Evolutionary conservation across 1,140 invertebrate species (phyloP), one percentile per base, ranked within the genome.

Genomic region (Brachionus sp.): DNA sequence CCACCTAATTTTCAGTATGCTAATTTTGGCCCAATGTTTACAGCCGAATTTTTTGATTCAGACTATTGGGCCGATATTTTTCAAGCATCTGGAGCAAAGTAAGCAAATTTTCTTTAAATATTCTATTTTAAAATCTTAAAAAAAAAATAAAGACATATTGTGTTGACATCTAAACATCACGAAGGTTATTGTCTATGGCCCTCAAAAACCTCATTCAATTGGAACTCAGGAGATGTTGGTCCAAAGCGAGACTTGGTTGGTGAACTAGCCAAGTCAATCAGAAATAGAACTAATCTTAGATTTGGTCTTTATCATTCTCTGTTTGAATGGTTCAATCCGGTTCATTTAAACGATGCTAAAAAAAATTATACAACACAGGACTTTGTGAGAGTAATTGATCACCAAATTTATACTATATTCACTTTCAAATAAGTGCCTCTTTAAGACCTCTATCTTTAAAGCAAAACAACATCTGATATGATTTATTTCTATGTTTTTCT

Each of bases 221-320:
- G 88, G 88, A 88, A 88, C 83, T 85, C 87, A 33, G 84, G 86
- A 57, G 86, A 85, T 84, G 87, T 88, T 25, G 88, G 88, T 13
- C 86, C 88, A 5, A 86, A 86, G 25, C 78, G 85, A 84, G 87
- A 88, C 84, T 82, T 88, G 33, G 84, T 88, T 25, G 92, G 91
- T 53, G 93, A 95, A 84, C 87, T 96, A 5, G 90, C 93, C 0
- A 85, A 88, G n/a, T 92, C 93, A 1, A 90, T 96, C 23, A 90
- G 92, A 84, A 89, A 88, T 5, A 86, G 90, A n/a, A 73, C 82
- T 10, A 85, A 91, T 35, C 85, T 96, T 0, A 92, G 91, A 85
- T 96, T 95, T 88, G 95, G 95, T 0, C 87, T 96, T 0, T 97
- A 96, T 87, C 94, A 96, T 87, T 96, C 94, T 0, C 86, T 96